Evolutionary conservation across 1,140 invertebrate genomes (phyloP).

Genomic region (Mizuhopecten yessoensis): DNA sequence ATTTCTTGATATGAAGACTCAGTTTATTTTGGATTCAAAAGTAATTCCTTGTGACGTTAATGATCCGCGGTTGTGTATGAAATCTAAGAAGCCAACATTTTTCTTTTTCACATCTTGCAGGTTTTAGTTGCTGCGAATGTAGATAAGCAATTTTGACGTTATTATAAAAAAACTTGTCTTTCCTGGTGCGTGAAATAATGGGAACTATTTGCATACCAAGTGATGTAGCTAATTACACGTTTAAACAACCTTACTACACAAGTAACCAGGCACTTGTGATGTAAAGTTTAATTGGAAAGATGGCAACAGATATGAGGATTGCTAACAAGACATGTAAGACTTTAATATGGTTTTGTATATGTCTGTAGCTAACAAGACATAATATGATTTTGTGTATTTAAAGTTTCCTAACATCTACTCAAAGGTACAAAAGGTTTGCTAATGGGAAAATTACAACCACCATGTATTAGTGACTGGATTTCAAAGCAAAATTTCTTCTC

Average conservation of each 20-base stretch:
- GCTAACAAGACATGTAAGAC: conserved; percentile 1
- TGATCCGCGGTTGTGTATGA: conserved; percentile 7
- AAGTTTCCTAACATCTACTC: no score
- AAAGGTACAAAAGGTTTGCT: background rate
- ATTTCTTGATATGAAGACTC: conserved; percentile 20
- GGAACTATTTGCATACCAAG: conserved; percentile 7
- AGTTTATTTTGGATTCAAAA: conserved; percentile 35
- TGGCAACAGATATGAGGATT: background rate
- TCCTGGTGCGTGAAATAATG: conserved; percentile 32
- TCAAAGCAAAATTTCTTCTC: background rate
- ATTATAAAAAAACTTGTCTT: conserved; percentile 36
- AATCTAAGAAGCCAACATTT: conserved; percentile 19
- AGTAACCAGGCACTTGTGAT: background rate
- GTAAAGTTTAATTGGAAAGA: conserved; percentile 18
- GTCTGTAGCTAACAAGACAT: no score
- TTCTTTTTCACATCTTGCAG: conserved; percentile 37
- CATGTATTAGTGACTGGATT: background rate
- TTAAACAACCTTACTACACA: conserved; percentile 39
- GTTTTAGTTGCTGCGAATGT: conserved; percentile 25
- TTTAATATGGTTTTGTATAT: background rate
- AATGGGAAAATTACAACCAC: conserved; percentile 9
- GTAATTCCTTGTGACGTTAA: background rate
- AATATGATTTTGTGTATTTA: no score
- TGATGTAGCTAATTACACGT: background rate
- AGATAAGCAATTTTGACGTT: conserved; percentile 30